Conservation (phyloP, 2,888 invertebrate genomes). For the Plagodis pulveraria region DNA sequence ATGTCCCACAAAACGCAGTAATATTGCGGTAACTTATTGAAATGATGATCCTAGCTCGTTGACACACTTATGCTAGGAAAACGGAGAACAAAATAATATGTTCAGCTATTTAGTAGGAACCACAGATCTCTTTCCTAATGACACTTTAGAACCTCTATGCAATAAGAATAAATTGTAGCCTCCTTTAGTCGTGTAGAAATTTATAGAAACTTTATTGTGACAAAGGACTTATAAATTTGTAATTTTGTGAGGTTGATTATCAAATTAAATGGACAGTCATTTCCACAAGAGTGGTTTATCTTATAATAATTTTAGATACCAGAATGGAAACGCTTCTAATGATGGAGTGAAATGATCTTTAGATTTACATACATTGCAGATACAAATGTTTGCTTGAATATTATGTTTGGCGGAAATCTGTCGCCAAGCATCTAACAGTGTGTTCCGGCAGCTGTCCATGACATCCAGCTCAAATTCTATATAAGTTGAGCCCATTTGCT, state of each 20-base stretch:
- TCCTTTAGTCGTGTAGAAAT: not conserved
- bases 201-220: constrained; percentile 3
- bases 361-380: not conserved
- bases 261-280: constrained; percentile 3
- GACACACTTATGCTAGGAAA: constrained; percentile 20
- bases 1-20: constrained; percentile 11
- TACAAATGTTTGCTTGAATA: no score
- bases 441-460: no score
- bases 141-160: constrained; percentile 1
- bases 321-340: not conserved
- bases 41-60: constrained; percentile 18
- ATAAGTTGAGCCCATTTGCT: no score
- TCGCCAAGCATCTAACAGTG: no score
- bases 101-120: not conserved
- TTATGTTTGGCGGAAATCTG: no score
- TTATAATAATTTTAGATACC: not conserved
- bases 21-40: constrained; percentile 14
- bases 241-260: constrained; percentile 1
- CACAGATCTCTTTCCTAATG: no score
- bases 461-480: no score
- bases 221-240: not conserved
- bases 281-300: constrained; percentile 7
- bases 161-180: not conserved
- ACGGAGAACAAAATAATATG: constrained; percentile 4
- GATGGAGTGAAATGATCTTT: not conserved